Conservation (phyloP, 23 tunicate genomes). For the Trididemnum nubilum region DNA sequence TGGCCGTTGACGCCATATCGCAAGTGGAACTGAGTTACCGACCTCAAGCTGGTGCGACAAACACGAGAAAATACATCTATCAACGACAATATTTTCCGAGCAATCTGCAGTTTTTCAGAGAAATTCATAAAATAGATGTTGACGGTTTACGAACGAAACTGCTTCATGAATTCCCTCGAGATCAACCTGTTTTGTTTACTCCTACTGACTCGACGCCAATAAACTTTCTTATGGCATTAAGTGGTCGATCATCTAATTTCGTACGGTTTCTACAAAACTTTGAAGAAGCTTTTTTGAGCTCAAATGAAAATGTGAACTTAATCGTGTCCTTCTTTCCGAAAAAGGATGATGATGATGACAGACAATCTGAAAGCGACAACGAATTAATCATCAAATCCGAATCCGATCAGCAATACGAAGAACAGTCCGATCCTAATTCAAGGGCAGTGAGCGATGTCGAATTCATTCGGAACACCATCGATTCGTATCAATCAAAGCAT, state of each 20-base stretch:
- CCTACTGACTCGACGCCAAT: too few relatives aligned
- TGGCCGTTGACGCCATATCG: neutral
- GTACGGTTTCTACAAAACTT: conserved; percentile 60
- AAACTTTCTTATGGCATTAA: conserved; percentile 66
- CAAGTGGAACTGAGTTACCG: neutral
- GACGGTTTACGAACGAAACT: too few relatives aligned
- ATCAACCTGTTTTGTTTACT: too few relatives aligned
- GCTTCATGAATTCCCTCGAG: too few relatives aligned
- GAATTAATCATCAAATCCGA: too few relatives aligned
- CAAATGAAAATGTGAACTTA: conserved; percentile 52
- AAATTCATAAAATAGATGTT: neutral
- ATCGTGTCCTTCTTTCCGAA: conserved; percentile 48
- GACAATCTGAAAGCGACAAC: neutral
- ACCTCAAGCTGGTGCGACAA: too few relatives aligned
- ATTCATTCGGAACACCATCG: conserved; percentile 35
- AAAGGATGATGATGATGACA: neutral
- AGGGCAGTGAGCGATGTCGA: too few relatives aligned
- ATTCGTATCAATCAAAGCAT: conserved; percentile 22
- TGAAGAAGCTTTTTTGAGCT: conserved; percentile 53
- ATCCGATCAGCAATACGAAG: too few relatives aligned
- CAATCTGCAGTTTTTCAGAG: neutral
- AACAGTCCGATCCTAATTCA: too few relatives aligned
- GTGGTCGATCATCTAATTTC: conserved; percentile 75
- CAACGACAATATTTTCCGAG: neutral
- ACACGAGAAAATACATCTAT: neutral